These are phyloP conservation scores for Nannoperca australis DNA, from an alignment of 2,797 vertebrate genomes.

Conservation along the genomic window DNA sequence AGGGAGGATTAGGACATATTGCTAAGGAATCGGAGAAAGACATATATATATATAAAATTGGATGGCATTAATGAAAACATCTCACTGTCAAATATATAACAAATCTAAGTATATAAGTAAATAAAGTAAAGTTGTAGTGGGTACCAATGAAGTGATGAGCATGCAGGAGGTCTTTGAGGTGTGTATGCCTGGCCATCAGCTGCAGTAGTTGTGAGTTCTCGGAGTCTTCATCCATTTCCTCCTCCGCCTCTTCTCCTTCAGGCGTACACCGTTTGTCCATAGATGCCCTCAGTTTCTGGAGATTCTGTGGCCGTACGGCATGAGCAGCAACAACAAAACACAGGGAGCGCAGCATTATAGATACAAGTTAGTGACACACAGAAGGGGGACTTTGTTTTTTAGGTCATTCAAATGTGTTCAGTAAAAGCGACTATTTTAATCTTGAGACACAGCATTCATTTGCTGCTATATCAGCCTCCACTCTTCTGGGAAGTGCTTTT, in stretches of 20 bases:
- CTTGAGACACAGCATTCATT: neutral
- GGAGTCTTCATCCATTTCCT: constrained; percentile 49
- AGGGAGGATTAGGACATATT: neutral
- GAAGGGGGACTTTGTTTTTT: neutral
- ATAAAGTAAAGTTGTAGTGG: neutral
- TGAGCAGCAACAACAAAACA: neutral
- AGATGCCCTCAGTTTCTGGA: constrained; percentile 70
- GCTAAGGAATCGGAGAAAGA: neutral
- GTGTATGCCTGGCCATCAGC: constrained; percentile 80
- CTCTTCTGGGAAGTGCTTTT: neutral
- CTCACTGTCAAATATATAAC: neutral
- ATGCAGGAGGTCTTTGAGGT: constrained; percentile 80
- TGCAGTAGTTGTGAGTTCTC: constrained; percentile 58
- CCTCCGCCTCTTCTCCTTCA: constrained; percentile 40
- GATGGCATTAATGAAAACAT: neutral
- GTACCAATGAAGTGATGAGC: constrained; percentile 89
- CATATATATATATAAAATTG: neutral
- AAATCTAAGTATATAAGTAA: neutral
- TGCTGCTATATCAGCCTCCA: neutral
- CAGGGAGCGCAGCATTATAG: neutral
- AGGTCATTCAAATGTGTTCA: neutral
- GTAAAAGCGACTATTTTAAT: neutral
- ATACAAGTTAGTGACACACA: neutral
- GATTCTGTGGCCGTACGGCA: constrained; percentile 26
- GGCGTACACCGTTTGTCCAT: constrained; percentile 47